Percentiles rank a stretch among this genome's conserved stretches.
phyloP scores from a whole-genome alignment of 2,888 invertebrate species.

The Pristionchus arcanus region DNA sequence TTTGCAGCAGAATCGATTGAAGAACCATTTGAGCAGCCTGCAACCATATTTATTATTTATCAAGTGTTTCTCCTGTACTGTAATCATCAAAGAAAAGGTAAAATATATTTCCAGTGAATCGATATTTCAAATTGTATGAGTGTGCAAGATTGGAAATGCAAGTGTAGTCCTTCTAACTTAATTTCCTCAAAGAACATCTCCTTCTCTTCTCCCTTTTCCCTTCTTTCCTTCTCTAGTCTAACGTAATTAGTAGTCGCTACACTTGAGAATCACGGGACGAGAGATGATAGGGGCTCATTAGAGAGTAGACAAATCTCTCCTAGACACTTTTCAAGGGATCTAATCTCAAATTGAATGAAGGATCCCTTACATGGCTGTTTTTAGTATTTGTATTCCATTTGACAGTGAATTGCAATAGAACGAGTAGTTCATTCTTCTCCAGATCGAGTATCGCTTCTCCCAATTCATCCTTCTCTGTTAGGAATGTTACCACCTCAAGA shows the following conservation, averaged over 20 bases:
- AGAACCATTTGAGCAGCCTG: conserved; percentile 72
- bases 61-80: not conserved
- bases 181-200: conserved; percentile 41
- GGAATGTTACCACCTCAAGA: conserved; percentile 68
- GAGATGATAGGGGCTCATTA: not conserved
- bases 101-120: not conserved
- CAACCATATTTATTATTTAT: conserved; percentile 50
- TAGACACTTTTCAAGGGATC: not conserved
- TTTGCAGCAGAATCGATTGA: conserved; percentile 66
- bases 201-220: not conserved
- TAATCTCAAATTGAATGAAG: not conserved
- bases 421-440: conserved; percentile 65
- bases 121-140: not conserved
- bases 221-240: conserved; percentile 6
- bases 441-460: conserved; percentile 55
- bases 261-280: conserved; percentile 8
- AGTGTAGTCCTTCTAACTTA: conserved; percentile 6
- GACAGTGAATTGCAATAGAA: conserved; percentile 72
- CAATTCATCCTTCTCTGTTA: conserved; percentile 63
- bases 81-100: not conserved
- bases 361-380: conserved; percentile 63
- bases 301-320: not conserved
- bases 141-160: not conserved
- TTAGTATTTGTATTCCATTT: conserved; percentile 78
- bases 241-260: conserved; percentile 37